Base-by-base conservation (phyloP, 2,113 vertebrate species). In the Apteryx mantelli region DNA sequence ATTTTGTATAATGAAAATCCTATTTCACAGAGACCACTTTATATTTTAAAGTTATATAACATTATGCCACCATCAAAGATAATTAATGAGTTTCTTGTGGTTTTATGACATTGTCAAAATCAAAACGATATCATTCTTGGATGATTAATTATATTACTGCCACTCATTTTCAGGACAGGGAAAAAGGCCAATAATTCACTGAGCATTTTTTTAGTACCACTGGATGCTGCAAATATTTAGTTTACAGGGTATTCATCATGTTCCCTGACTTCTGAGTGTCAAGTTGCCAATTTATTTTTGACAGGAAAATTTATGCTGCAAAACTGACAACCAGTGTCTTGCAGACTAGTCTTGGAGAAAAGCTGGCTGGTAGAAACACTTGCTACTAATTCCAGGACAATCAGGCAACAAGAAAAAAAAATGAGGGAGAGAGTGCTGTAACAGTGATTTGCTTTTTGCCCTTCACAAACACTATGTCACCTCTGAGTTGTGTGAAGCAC, bases 1-100 rank as follows among this genome's bases (percentile, higher is more conserved):
- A 86, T 89, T 95, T 95, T 82, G 69, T 78, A 68, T 65, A 80
- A 38, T 88, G 70, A 79, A 87, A 81, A 22, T 36, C 76, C 24
- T 44, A 94, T 71, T 92, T 71, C 84, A 58, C 26, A 73, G 73
- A 90, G 82, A 64, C 82, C 44, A 96, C 60, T 70, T 58, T 95
- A 75, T 85, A 79, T 82, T 86, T 91, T 53, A 95, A 88, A 89
- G 79, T 73, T 94, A 86, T 87, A 44, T 48, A 80, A 93, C 76
- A 96, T 92, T 96, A 89, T 69, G 79, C 61, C 85, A 93, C 68
- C 69, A 91, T 55, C 70, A 93, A 97, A 95, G 86, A 40, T 74
- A 96, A 97, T 94, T 94, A 61, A 91, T 91, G 26, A 91, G 61
- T 85, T 96, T 73, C 91, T 89, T 92, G 25, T 91, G 86, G 14